Conservation (phyloP, 2,797 vertebrate species). For the Botia almorhae region DNA sequence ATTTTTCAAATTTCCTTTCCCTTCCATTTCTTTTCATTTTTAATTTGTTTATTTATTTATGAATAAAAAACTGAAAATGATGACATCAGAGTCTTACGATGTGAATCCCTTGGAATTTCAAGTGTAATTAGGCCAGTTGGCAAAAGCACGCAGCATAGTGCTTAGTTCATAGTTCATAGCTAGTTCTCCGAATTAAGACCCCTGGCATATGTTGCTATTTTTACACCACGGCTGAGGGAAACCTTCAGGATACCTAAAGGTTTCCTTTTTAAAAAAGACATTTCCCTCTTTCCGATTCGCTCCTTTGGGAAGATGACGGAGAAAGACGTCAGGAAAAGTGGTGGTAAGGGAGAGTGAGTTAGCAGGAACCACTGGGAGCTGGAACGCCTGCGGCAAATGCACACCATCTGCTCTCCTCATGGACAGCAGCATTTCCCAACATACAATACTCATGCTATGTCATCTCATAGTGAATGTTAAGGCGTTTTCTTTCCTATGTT, state of each 20-base stretch:
- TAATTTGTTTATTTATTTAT: neutral
- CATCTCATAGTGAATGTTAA: neutral
- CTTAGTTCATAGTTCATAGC: too few species aligned
- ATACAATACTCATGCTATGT: slow-evolving; percentile 21
- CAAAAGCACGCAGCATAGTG: neutral
- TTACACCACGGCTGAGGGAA: neutral
- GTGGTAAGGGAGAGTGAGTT: slow-evolving; percentile 18
- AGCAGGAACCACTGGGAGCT: slow-evolving; percentile 37
- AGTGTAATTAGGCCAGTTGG: neutral
- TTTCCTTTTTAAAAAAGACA: slow-evolving; percentile 43
- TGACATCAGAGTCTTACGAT: neutral
- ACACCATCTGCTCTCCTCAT: slow-evolving; percentile 56
- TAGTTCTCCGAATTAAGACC: slow-evolving; percentile 17
- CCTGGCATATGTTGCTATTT: slow-evolving; percentile 11
- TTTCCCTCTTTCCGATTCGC: slow-evolving; percentile 12
- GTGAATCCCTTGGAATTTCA: neutral
- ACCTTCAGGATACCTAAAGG: slow-evolving; percentile 20
- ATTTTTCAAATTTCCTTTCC: neutral
- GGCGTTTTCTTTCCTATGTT: too few species aligned
- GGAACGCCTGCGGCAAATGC: slow-evolving; percentile 48
- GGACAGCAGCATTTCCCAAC: slow-evolving; percentile 27
- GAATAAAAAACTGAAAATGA: neutral
- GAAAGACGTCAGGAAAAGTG: slow-evolving; percentile 13
- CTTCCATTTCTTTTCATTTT: too few species aligned
- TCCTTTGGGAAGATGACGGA: neutral